A percentile compares a stretch with the other conserved stretches of the same genome.
Evolutionary conservation across 1,140 invertebrate species (phyloP).

Genomic region (Heliconius congener): DNA sequence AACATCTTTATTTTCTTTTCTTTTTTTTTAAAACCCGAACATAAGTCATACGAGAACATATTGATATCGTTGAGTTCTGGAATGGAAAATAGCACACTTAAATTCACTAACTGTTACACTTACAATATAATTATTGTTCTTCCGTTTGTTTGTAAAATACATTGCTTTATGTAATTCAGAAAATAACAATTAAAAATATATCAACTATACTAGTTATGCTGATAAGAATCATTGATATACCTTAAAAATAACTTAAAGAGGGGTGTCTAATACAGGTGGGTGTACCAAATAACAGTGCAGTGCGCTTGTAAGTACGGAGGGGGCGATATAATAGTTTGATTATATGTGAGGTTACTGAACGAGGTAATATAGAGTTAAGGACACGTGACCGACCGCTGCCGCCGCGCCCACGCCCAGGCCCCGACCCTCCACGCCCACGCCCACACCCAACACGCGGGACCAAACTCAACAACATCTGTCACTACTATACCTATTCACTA

Average conservation of each 20-base stretch:
- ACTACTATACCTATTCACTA: conserved; percentile 6
- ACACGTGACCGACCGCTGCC: conserved; percentile 41
- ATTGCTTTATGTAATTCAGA: conserved; percentile 80
- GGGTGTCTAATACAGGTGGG: conserved; percentile 57
- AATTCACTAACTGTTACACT: conserved; percentile 81
- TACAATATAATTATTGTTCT: conserved; percentile 82
- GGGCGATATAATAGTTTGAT: conserved; percentile 64
- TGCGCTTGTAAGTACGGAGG: conserved; percentile 73
- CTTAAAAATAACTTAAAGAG: conserved; percentile 75
- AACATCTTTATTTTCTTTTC: conserved; percentile 66
- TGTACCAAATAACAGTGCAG: conserved; percentile 80
- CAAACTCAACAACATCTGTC: conserved; percentile 9
- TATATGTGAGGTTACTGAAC: conserved; percentile 72
- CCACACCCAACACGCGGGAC: neutral
- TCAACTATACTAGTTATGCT: conserved; percentile 69
- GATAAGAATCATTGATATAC: conserved; percentile 69
- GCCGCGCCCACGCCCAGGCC: neutral
- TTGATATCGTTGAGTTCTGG: conserved; percentile 81
- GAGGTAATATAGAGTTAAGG: conserved; percentile 71
- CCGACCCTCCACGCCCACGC: neutral
- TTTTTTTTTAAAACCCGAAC: conserved; percentile 71
- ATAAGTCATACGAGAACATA: conserved; percentile 79
- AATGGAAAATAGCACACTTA: conserved; percentile 82
- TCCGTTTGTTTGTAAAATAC: conserved; percentile 80
- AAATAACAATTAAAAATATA: conserved; percentile 80